Evolutionary conservation across 2,113 vertebrate species (phyloP).

Genomic region (Lophura nycthemera): DNA sequence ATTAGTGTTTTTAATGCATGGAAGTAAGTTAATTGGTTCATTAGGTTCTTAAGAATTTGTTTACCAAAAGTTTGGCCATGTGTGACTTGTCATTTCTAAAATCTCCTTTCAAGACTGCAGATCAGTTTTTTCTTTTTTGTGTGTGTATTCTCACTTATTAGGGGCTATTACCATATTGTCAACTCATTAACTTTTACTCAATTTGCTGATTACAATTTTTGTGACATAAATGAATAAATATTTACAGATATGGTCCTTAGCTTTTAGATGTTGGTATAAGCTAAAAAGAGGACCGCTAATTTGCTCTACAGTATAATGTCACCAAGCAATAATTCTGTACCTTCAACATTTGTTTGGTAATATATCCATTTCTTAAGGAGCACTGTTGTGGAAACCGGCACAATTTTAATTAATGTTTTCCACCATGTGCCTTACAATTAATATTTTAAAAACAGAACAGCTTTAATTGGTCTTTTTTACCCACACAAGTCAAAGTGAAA

Average conservation of each 20-base stretch:
- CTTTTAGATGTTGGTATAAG: neutral
- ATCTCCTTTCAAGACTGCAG: neutral
- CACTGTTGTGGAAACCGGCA: neutral
- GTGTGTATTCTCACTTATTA: neutral
- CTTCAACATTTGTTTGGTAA: neutral
- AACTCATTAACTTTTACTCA: neutral
- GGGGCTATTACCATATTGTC: neutral
- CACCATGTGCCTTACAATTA: neutral
- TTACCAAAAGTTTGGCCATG: neutral
- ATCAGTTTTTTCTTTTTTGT: neutral
- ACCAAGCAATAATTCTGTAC: neutral
- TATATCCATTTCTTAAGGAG: neutral
- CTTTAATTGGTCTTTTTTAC: neutral
- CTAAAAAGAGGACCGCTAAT: neutral
- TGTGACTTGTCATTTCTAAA: slow-evolving; percentile 13
- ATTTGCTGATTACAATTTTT: neutral
- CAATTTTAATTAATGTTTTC: slow-evolving; percentile 1
- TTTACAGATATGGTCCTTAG: neutral
- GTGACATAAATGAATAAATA: neutral
- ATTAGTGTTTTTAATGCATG: neutral
- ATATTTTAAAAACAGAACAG: neutral
- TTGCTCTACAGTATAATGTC: neutral
- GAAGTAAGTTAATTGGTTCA: slow-evolving; percentile 4
- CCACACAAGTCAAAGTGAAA: neutral
- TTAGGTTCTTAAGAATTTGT: slow-evolving; percentile 4